These are phyloP conservation scores for Pitta sordida DNA, from an alignment of 2,113 vertebrate genomes.

Conservation along the genomic window DNA sequence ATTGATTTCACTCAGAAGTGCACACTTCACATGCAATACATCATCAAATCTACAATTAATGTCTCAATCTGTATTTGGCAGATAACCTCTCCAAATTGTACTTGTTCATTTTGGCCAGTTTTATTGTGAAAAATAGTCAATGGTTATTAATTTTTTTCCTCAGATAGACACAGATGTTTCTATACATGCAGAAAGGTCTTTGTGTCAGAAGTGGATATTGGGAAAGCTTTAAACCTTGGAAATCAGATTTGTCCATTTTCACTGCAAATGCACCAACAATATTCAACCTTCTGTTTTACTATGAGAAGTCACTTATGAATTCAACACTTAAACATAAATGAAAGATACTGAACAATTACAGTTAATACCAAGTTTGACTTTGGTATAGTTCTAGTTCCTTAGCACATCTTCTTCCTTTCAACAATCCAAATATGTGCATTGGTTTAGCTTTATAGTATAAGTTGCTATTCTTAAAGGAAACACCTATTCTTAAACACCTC, in stretches of 20 bases:
- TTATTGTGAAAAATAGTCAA: background rate
- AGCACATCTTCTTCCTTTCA: background rate
- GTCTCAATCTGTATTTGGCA: background rate
- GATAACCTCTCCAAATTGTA: background rate
- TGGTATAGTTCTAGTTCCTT: background rate
- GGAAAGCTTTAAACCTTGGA: background rate
- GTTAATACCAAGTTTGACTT: background rate
- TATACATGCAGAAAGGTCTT: background rate
- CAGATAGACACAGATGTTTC: background rate
- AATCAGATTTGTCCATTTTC: background rate
- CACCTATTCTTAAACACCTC: no score
- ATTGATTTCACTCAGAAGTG: background rate
- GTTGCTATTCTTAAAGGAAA: background rate
- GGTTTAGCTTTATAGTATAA: background rate
- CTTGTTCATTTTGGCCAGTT: background rate
- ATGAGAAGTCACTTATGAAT: background rate
- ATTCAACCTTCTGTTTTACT: background rate
- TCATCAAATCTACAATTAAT: background rate
- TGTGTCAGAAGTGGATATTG: background rate
- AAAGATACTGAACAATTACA: background rate
- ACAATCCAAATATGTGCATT: background rate
- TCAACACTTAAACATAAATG: background rate
- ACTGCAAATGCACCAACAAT: background rate
- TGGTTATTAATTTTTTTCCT: background rate
- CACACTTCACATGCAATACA: background rate